phyloP scores from a whole-genome alignment of 2,113 vertebrate species.

The Erinaceus europaeus region DNA sequence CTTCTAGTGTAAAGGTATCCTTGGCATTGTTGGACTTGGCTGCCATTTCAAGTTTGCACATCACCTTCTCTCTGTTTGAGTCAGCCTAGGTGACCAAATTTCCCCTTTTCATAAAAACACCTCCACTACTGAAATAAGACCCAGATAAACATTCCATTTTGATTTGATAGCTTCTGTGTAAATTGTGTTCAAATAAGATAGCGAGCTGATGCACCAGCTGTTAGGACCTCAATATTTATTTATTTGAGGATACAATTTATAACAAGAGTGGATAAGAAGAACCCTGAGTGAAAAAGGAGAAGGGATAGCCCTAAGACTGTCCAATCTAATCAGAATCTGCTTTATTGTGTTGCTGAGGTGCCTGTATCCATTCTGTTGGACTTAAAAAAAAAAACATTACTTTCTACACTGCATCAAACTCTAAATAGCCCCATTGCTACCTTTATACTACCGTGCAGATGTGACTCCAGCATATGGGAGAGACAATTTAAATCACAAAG shows the following conservation, averaged over 20 bases:
- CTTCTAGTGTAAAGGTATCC: neutral
- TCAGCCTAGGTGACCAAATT: neutral
- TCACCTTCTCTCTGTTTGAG: neutral
- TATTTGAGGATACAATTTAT: neutral
- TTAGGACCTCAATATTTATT: neutral
- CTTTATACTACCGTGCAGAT: neutral
- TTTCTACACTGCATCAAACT: neutral
- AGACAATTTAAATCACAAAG: neutral
- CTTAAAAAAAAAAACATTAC: neutral
- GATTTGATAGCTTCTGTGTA: neutral
- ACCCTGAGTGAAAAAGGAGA: neutral
- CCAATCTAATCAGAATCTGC: neutral
- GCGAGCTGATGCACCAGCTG: neutral
- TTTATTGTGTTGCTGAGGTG: neutral
- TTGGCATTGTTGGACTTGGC: neutral
- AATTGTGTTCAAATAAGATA: neutral
- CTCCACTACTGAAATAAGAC: neutral
- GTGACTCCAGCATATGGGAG: neutral
- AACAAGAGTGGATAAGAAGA: neutral
- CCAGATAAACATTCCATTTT: neutral
- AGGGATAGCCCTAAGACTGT: neutral
- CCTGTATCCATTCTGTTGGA: neutral
- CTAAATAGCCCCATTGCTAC: neutral
- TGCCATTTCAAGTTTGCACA: neutral
- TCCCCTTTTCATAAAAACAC: neutral